Percentiles rank a stretch among this genome's conserved stretches.
phyloP scores from a whole-genome alignment of 1,140 invertebrate species.

The Hypsibius dujardini region DNA sequence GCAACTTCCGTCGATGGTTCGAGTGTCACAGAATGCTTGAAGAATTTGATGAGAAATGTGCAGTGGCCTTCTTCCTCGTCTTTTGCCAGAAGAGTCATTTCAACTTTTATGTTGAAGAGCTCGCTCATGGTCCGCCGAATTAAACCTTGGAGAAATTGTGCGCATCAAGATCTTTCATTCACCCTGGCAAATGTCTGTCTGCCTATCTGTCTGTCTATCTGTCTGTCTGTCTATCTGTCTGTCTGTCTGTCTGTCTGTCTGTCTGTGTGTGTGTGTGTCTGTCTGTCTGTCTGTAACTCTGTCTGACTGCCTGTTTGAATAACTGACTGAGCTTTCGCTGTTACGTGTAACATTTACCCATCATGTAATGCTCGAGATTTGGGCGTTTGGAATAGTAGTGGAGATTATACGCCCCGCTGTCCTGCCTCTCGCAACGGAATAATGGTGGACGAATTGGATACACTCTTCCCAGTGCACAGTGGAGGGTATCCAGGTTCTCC shows the following conservation, averaged over 20 bases:
- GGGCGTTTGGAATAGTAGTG: constrained; percentile 5
- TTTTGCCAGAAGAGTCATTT: neutral
- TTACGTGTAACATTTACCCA: neutral
- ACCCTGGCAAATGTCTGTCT: no score
- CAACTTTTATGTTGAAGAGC: neutral
- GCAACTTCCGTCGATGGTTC: no score
- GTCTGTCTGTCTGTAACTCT: no score
- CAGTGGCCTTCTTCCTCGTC: neutral
- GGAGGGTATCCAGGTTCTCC: constrained; percentile 1
- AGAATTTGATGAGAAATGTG: neutral
- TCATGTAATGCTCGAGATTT: neutral
- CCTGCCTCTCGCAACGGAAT: neutral
- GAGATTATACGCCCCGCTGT: neutral
- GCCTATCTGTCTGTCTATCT: no score
- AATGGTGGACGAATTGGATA: constrained; percentile 1
- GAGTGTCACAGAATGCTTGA: no score
- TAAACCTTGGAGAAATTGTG: neutral
- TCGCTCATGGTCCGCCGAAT: neutral
- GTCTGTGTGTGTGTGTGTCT: no score
- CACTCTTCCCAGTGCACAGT: neutral
- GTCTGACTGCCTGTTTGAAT: no score
- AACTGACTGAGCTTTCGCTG: no score
- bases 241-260: no score
- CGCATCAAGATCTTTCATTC: no score
- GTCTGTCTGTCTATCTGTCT: no score